phyloP scores from a whole-genome alignment of 2,888 invertebrate genomes.

The Aspidapion aeneum region DNA sequence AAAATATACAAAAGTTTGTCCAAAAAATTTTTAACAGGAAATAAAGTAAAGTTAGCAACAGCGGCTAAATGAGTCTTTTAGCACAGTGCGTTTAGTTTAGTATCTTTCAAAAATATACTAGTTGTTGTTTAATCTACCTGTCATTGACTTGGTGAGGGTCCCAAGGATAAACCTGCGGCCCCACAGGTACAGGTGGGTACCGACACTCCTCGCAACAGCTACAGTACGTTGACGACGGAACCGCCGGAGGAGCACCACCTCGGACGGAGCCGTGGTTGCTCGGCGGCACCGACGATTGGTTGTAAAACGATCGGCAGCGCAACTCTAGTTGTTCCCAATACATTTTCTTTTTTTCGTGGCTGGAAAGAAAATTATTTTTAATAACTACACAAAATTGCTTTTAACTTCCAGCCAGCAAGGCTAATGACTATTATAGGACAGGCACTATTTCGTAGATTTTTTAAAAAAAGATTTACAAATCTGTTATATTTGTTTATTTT shows the following conservation, averaged over 20 bases:
- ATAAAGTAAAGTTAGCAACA: no score
- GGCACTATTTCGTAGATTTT: no score
- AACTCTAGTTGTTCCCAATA: conserved; percentile 91
- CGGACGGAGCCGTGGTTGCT: conserved; percentile 44
- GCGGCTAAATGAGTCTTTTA: no score
- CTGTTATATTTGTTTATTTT: no score
- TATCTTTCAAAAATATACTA: no score
- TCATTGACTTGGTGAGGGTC: conserved; percentile 49
- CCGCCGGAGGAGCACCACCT: conserved; percentile 45
- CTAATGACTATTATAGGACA: no score
- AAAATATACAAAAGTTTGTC: no score
- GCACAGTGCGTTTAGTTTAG: no score
- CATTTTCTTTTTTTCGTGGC: conserved; percentile 92
- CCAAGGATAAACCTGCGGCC: conserved; percentile 57
- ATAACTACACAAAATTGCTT: background rate
- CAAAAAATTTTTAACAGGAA: no score
- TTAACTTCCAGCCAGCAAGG: no score
- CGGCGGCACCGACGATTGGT: conserved; percentile 49
- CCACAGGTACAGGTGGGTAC: conserved; percentile 53
- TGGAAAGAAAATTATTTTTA: conserved; percentile 41
- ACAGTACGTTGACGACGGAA: conserved; percentile 51
- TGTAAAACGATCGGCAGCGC: conserved; percentile 75
- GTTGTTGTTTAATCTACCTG: conserved; percentile 42
- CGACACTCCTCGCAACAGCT: conserved; percentile 72
- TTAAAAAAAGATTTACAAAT: no score